These are phyloP conservation scores for Chironomus striatipennis DNA, from an alignment of 1,140 invertebrate genomes.

Conservation along the genomic window DNA sequence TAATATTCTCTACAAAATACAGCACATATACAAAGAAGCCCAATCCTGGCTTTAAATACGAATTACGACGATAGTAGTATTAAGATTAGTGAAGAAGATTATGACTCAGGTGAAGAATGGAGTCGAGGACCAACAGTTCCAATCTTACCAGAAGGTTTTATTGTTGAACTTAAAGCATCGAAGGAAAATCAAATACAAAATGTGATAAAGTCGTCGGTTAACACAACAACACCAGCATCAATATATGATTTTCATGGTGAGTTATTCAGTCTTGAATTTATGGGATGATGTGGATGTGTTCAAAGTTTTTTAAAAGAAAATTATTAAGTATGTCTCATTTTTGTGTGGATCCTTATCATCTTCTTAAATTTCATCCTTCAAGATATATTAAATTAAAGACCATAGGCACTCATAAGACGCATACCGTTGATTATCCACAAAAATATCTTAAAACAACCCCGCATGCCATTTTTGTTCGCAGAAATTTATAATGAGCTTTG, in stretches of 20 bases:
- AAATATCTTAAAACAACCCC: too few relatives aligned
- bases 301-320: not conserved
- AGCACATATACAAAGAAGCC: not conserved
- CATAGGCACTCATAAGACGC: too few relatives aligned
- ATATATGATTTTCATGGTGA: conserved; percentile 19
- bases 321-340: not conserved
- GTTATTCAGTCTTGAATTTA: not conserved
- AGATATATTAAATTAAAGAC: too few relatives aligned
- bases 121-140: not conserved
- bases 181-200: not conserved
- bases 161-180: not conserved
- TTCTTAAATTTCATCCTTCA: not conserved
- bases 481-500: too few relatives aligned
- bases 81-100: not conserved
- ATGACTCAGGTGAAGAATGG: conserved; percentile 3
- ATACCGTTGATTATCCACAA: too few relatives aligned
- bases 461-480: too few relatives aligned
- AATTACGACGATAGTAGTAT: not conserved
- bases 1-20: too few relatives aligned
- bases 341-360: not conserved
- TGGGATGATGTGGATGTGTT: not conserved
- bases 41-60: not conserved
- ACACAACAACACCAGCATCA: conserved; percentile 17
- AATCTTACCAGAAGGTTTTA: not conserved
- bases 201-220: conserved; percentile 17